Evolutionary conservation across 92 coral and sea anemone species (phyloP).

Genomic region (Porites divaricata): DNA sequence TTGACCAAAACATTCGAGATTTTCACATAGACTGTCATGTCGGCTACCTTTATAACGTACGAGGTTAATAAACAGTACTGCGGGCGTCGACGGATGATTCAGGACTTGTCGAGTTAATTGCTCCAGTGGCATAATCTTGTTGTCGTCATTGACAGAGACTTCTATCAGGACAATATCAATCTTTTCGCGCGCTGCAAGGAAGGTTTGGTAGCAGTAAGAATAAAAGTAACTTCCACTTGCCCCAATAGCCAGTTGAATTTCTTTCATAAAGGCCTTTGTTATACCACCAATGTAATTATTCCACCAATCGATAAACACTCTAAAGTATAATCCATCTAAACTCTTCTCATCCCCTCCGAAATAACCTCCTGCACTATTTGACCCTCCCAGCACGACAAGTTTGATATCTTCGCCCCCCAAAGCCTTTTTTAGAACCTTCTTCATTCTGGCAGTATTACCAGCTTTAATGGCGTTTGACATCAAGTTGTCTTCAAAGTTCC

Average conservation of each 20-base stretch:
- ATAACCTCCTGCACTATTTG: conserved; percentile 85
- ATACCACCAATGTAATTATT: conserved; percentile 41
- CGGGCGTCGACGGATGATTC: conserved; percentile 57
- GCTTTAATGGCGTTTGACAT: conserved; percentile 9
- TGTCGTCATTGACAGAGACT: conserved; percentile 60
- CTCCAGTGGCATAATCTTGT: conserved; percentile 64
- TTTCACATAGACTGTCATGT: conserved; percentile 19
- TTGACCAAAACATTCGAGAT: conserved; percentile 69
- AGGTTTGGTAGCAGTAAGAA: conserved; percentile 73
- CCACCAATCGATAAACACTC: conserved; percentile 73
- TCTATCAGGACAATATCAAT: too few species aligned
- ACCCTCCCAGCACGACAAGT: conserved; percentile 73
- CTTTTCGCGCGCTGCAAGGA: conserved; percentile 33
- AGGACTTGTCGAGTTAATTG: conserved; percentile 69
- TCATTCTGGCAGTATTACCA: conserved; percentile 5
- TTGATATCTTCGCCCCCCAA: conserved; percentile 53
- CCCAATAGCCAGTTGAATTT: conserved; percentile 44
- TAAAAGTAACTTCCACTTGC: conserved; percentile 74
- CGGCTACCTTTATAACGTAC: conserved; percentile 22
- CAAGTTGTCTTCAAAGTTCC: not conserved
- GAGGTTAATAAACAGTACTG: conserved; percentile 66
- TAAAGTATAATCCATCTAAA: conserved; percentile 50
- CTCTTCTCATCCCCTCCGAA: conserved; percentile 54
- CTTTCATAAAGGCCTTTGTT: conserved; percentile 21
- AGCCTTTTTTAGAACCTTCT: conserved; percentile 53